Evolutionary conservation across 92 coral and sea anemone genomes (phyloP).

Genomic region (Plumapathes pennacea): DNA sequence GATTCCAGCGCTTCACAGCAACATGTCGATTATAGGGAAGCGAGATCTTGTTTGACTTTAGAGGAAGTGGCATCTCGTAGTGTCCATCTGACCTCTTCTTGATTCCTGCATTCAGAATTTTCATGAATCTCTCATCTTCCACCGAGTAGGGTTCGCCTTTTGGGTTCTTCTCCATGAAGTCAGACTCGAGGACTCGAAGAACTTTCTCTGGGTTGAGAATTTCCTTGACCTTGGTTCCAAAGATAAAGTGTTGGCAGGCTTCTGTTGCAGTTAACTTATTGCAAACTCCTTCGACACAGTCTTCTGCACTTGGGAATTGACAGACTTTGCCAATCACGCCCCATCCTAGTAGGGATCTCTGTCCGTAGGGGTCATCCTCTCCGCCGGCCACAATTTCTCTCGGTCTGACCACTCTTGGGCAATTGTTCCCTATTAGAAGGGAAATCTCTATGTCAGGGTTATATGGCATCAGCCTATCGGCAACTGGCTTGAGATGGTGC

Average conservation of each 20-base stretch:
- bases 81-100: conserved; percentile 15
- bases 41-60: conserved; percentile 20
- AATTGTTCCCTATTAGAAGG: conserved; percentile 34
- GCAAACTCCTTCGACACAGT: conserved; percentile 13
- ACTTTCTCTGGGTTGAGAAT: conserved; percentile 17
- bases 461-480: conserved; percentile 37
- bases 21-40: conserved; percentile 14
- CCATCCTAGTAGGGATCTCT: conserved; percentile 45
- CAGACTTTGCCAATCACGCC: too few relatives aligned
- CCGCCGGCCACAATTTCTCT: conserved; percentile 35
- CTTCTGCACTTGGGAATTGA: conserved; percentile 20
- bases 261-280: conserved; percentile 10
- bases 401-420: conserved; percentile 38
- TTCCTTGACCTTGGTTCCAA: conserved; percentile 14
- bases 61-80: conserved; percentile 30
- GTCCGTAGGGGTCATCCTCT: conserved; percentile 38
- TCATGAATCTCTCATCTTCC: conserved; percentile 33
- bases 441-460: conserved; percentile 37
- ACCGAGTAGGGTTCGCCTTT: conserved; percentile 12
- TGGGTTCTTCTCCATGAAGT: conserved; percentile 15
- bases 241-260: conserved; percentile 14
- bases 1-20: conserved; percentile 21
- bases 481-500: conserved; percentile 35
- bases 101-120: conserved; percentile 35
- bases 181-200: conserved; percentile 22